A percentile compares a stretch with the other conserved stretches of the same genome.
phyloP scores from a whole-genome alignment of 2,888 invertebrate species.

The Metopia argyrocephala region DNA sequence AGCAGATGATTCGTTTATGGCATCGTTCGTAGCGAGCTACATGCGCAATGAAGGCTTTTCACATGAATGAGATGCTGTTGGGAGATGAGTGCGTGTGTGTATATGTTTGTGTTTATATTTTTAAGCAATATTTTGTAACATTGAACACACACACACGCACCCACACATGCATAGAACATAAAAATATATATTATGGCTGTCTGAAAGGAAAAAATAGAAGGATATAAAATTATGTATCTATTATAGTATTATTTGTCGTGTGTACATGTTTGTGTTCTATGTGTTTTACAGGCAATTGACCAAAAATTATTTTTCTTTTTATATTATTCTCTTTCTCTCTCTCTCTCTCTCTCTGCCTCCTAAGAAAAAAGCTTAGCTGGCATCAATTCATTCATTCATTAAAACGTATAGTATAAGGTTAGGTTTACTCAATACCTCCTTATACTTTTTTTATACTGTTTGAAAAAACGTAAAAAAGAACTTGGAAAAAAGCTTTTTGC shows the following conservation, averaged over 20 bases:
- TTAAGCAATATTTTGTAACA: constrained; percentile 22
- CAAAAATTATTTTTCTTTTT: constrained; percentile 5
- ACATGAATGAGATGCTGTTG: constrained; percentile 51
- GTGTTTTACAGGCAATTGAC: constrained; percentile 14
- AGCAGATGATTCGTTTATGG: no score
- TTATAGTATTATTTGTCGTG: constrained; percentile 18
- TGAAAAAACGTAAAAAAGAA: no score
- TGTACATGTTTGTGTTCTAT: neutral
- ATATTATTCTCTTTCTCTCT: neutral
- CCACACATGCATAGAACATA: neutral
- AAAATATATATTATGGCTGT: neutral
- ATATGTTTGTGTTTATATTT: neutral
- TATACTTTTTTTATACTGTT: neutral
- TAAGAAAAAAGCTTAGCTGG: constrained; percentile 62
- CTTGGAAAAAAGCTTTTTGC: constrained; percentile 31
- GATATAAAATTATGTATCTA: constrained; percentile 24
- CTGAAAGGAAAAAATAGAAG: no score
- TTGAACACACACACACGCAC: neutral
- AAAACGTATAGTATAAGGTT: constrained; percentile 63
- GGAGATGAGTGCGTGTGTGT: neutral
- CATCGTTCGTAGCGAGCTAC: no score
- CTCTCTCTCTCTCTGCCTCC: neutral
- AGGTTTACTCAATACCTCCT: neutral
- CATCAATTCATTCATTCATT: constrained; percentile 71
- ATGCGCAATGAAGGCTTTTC: constrained; percentile 27